phyloP scores from a whole-genome alignment of 2,888 invertebrate species.

The Melanargia galathea region DNA sequence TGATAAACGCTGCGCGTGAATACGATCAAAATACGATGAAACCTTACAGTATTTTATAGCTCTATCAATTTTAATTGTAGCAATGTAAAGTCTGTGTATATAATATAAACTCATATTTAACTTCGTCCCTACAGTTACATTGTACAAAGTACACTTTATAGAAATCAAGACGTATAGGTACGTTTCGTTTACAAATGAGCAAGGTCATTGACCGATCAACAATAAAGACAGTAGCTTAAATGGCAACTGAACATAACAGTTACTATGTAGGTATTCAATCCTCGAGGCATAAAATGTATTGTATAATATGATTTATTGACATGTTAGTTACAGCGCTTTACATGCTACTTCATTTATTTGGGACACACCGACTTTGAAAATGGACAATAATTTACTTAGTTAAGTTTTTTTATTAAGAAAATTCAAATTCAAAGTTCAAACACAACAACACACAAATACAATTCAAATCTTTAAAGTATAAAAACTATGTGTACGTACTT shows the following conservation, averaged over 20 bases:
- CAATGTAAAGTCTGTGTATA: no score
- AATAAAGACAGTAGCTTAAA: constrained; percentile 13
- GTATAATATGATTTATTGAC: constrained; percentile 69
- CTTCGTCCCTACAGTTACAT: constrained; percentile 15
- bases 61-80: no score
- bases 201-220: constrained; percentile 10
- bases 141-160: background rate
- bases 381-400: background rate
- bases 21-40: no score
- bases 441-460: no score
- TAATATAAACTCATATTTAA: no score
- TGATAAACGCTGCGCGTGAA: no score
- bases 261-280: constrained; percentile 19
- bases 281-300: constrained; percentile 40
- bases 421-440: no score
- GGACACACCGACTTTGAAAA: constrained; percentile 46
- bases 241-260: constrained; percentile 18
- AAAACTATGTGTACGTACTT: no score
- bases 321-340: constrained; percentile 57
- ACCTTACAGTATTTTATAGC: no score
- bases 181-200: background rate
- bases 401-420: no score
- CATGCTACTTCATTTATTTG: constrained; percentile 29
- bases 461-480: no score
- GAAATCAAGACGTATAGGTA: background rate